Evolutionary conservation across 1,140 invertebrate species (phyloP), one percentile per base, ranked within the genome.

Genomic region (Cherax quadricarinatus): DNA sequence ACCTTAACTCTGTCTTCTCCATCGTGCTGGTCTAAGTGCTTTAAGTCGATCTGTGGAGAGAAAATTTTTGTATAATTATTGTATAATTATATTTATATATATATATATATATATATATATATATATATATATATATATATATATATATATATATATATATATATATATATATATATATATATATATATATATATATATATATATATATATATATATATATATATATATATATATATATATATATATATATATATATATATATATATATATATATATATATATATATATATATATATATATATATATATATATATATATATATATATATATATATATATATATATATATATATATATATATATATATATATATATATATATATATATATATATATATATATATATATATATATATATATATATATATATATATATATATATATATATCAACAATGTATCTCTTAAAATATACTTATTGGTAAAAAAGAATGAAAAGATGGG

Each of bases 21-120:
- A 84, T 96, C 96, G 94, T 97, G 96, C 95, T 98, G 97, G 95
- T 98, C 98, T 89, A 98, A 98, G 95, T 98, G 98, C 95, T 98
- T 98, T 94, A 98, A 95, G 95, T 98, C 98, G 95, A 98, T 98
- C 98, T 98, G 95, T 4, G 49, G 18, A n/a, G 51, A 49, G 16
- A 48, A 21, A 57, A 57, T 57, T 7, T 57, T 1, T 57, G 53
- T 57, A 57, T 57, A 14, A 57, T 57, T 57, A 57, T 57, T 6
- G n/a, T n/a, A n/a, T n/a, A 57, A 57, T 57, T 4, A 57, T 12
- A 57, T 57, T 6, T 57, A n/a, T 57, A 57, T 57, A 57, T 57
- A 57, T 57, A 57, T 57, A 57, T 57, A 57, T 57, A 57, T 57
- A 57, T 57, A 57, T 57, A 57, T 57, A 57, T 57, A 57, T 57